Conservation (phyloP, 2,888 invertebrate genomes). For the Drosophila merina region DNA sequence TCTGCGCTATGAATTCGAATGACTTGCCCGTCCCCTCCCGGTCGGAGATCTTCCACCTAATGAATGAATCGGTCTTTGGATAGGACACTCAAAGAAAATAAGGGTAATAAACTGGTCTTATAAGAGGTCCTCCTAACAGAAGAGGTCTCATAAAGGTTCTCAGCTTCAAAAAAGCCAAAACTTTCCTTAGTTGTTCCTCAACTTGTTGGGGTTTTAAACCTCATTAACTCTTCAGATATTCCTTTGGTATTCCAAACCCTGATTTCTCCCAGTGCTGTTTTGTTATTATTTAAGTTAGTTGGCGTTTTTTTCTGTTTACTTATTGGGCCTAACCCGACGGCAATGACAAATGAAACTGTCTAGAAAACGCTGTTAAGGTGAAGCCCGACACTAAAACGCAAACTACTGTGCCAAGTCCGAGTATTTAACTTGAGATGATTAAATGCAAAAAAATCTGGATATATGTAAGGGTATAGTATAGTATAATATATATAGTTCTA, state of each 20-base stretch:
- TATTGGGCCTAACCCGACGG: slow-evolving; percentile 33
- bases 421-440: slow-evolving; percentile 4
- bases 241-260: background rate
- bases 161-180: background rate
- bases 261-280: slow-evolving; percentile 3
- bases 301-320: background rate
- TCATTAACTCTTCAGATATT: no score
- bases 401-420: slow-evolving; percentile 74
- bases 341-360: slow-evolving; percentile 61
- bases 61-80: slow-evolving; percentile 68
- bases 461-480: no score
- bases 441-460: no score
- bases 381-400: slow-evolving; percentile 75
- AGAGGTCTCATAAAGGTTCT: background rate
- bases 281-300: slow-evolving; percentile 24
- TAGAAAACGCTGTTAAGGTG: slow-evolving; percentile 79
- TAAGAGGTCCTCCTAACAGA: background rate
- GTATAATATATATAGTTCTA: no score
- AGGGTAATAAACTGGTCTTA: no score
- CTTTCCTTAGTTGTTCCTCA: no score
- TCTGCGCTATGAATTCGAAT: slow-evolving; percentile 76
- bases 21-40: slow-evolving; percentile 49
- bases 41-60: slow-evolving; percentile 60
- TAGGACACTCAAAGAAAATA: slow-evolving; percentile 14
- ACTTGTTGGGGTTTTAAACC: no score